Evolutionary conservation across 35 echinoderm and acorn worm species (phyloP), one percentile per base, ranked within the genome.

Genomic region (Amphiura filiformis): DNA sequence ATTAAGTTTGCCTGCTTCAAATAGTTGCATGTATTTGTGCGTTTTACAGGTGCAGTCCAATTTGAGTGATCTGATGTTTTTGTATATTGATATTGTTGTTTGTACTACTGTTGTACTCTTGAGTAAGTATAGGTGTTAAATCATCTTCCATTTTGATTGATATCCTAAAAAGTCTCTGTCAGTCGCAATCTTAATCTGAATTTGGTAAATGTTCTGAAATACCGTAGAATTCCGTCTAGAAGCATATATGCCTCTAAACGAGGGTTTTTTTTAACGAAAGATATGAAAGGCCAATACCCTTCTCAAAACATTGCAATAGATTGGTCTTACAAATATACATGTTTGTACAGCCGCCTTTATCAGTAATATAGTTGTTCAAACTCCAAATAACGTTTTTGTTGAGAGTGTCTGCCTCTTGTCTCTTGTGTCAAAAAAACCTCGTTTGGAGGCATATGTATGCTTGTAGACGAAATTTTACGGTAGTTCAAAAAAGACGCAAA

Each of bases 31-130:
- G n/a, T n/a, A n/a, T n/a, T n/a, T n/a, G n/a, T n/a, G n/a, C n/a
- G n/a, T 36, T 85, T 37, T 36, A 13, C 33, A 95, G 93, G 78
- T 89, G 28, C 80, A 95, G 1, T 91, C 93, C 0, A 80, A 80
- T 34, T 77, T 90, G 34, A 84, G 96, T 80, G 93, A 98, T 78
- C 84, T 94, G 31, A 94, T 94, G 96, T 98, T 98, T 56, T 89
- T 94, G 89, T 98, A 98, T 77, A 89, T 90, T 77, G 96, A 98
- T 49, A 94, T 98, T 76, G 83, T 94, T 49, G 85, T 98, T 12
- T 89, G 83, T 44, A 92, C 93, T 7, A 77, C 86, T 28, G 93
- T 94, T 14, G 87, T 94, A 13, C 81, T 98, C 2, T 86, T 94
- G 14, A 88, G 93, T 95, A 75, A 91, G 93, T 91, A 87, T 56